phyloP scores from a whole-genome alignment of 2,113 vertebrate species.

The Tinamus guttatus region DNA sequence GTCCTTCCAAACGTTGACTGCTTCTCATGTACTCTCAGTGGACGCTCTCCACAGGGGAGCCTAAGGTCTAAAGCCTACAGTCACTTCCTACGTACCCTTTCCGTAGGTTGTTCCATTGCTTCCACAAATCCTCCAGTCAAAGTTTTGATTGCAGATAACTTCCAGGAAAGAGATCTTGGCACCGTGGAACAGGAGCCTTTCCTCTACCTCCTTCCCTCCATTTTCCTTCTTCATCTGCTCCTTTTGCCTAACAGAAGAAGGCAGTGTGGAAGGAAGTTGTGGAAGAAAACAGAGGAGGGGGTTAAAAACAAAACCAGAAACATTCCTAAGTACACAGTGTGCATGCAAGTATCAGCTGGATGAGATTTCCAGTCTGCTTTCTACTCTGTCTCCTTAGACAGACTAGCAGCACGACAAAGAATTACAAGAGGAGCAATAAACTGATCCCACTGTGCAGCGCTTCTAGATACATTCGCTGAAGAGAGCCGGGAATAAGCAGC shows the following conservation, averaged over 20 bases:
- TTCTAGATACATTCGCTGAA: not conserved
- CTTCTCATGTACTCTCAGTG: not conserved
- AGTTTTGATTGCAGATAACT: constrained; percentile 85
- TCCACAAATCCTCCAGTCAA: constrained; percentile 93
- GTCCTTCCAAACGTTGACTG: not conserved
- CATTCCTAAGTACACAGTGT: not conserved
- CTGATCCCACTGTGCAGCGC: not conserved
- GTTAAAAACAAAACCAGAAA: not conserved
- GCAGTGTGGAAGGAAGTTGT: not conserved
- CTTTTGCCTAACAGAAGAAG: constrained; percentile 84
- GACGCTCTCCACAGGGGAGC: not conserved
- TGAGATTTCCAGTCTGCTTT: not conserved
- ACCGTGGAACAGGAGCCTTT: constrained; percentile 88
- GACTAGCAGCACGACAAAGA: not conserved
- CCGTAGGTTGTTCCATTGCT: constrained; percentile 85
- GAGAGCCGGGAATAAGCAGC: not conserved
- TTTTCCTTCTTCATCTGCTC: constrained; percentile 88
- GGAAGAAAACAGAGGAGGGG: not conserved
- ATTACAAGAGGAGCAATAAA: not conserved
- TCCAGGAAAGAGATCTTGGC: constrained; percentile 57
- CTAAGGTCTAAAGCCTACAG: not conserved
- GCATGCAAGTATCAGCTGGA: not conserved
- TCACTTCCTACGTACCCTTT: constrained; percentile 80
- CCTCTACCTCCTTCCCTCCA: constrained; percentile 68
- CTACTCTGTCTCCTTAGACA: not conserved